These are phyloP conservation scores for Riparia riparia DNA, from an alignment of 2,113 vertebrate genomes.

Conservation along the genomic window DNA sequence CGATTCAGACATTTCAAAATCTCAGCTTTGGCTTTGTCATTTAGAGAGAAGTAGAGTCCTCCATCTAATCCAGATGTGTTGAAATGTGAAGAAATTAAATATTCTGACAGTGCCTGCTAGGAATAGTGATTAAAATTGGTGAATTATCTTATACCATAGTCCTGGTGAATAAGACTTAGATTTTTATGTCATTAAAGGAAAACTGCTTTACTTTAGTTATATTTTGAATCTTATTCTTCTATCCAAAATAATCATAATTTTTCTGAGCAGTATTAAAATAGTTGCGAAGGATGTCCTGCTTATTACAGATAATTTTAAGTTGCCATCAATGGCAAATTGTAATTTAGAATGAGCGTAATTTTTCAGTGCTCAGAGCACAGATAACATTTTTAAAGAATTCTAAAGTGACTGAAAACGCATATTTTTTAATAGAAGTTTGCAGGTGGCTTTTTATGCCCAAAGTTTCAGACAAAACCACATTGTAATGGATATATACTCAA, in stretches of 20 bases:
- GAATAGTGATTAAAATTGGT: background rate
- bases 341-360: background rate
- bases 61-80: background rate
- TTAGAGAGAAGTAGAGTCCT: background rate
- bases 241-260: background rate
- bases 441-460: background rate
- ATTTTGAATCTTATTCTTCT: background rate
- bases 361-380: background rate
- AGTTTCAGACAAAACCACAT: background rate
- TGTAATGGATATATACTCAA: background rate
- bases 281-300: background rate
- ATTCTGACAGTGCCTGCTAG: background rate
- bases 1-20: background rate
- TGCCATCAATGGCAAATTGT: background rate
- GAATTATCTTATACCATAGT: background rate
- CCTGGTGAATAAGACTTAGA: background rate
- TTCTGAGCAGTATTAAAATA: background rate
- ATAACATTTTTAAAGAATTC: background rate
- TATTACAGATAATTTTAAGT: background rate
- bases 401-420: background rate
- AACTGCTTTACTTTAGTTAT: background rate
- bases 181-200: background rate
- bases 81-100: background rate
- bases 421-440: background rate
- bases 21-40: background rate